These are phyloP conservation scores for Galeruca laticollis DNA, from an alignment of 2,888 invertebrate genomes.

Conservation along the genomic window DNA sequence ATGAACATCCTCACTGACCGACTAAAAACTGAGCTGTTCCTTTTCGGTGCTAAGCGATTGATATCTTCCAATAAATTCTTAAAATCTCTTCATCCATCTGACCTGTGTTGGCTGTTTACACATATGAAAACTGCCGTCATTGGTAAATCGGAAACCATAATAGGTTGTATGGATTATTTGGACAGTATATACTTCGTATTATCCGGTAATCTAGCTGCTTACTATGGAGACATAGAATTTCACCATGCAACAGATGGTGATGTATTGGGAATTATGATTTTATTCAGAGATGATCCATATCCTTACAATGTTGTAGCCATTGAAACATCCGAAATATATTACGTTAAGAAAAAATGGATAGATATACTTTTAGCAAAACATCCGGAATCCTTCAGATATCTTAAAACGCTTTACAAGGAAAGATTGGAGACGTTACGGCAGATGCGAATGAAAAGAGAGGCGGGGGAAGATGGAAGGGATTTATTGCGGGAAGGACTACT, in stretches of 20 bases:
- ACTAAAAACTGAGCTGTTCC: conserved; percentile 65
- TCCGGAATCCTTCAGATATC: background rate
- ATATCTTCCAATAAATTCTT: conserved; percentile 67
- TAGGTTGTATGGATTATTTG: conserved; percentile 62
- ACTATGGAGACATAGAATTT: conserved; percentile 67
- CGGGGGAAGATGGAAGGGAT: background rate
- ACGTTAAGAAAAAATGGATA: conserved; percentile 9
- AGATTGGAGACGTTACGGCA: background rate
- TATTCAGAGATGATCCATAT: conserved; percentile 34
- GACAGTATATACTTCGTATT: conserved; percentile 69
- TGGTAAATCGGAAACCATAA: conserved; percentile 63
- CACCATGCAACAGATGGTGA: conserved; percentile 70
- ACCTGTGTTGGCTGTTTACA: conserved; percentile 56
- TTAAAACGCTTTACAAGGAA: background rate
- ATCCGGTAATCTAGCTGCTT: conserved; percentile 67
- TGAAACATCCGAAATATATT: conserved; percentile 59
- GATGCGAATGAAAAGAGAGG: background rate
- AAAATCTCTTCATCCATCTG: conserved; percentile 62
- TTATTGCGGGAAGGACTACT: background rate
- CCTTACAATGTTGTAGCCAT: conserved; percentile 50
- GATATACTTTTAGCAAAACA: background rate
- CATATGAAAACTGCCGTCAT: conserved; percentile 32
- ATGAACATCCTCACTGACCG: conserved; percentile 58
- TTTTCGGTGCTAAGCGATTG: conserved; percentile 66
- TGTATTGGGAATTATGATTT: conserved; percentile 64